A percentile compares a stretch with the other conserved stretches of the same genome.
Conservation (phyloP, 2,888 invertebrate species). For the Scaptomyza flava region DNA sequence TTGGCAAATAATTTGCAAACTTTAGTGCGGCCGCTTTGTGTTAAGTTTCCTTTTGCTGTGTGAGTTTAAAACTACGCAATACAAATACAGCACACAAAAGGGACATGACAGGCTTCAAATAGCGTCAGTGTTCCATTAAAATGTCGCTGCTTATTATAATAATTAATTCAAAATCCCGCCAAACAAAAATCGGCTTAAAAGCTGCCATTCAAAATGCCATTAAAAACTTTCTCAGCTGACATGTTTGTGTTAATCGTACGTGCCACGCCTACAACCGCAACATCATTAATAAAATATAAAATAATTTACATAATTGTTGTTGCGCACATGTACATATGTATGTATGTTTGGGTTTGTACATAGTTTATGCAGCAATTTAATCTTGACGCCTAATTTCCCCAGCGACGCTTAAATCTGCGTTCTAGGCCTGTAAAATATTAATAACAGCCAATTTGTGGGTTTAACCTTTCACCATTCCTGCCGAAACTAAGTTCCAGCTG, state of each 20-base stretch:
- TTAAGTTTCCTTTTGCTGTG: not conserved
- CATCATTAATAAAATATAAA: constrained; percentile 57
- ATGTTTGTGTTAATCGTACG: constrained; percentile 53
- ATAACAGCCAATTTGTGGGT: constrained; percentile 56
- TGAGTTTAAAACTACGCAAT: not conserved
- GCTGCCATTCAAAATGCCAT: constrained; percentile 62
- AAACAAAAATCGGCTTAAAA: constrained; percentile 73
- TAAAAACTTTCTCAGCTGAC: constrained; percentile 57
- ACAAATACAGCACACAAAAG: constrained; percentile 1
- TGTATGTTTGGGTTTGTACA: constrained; percentile 3
- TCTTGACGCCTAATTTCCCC: constrained; percentile 70
- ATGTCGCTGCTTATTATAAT: constrained; percentile 65
- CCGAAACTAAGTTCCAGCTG: not conserved
- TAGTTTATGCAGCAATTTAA: constrained; percentile 62
- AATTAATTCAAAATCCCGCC: constrained; percentile 63
- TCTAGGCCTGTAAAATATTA: constrained; percentile 69
- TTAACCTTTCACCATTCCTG: not conserved
- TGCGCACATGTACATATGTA: not conserved
- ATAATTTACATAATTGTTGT: constrained; percentile 64
- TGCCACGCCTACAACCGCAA: constrained; percentile 28
- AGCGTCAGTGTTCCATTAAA: constrained; percentile 59
- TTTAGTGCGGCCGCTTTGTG: constrained; percentile 8
- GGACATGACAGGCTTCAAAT: not conserved
- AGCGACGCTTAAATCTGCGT: constrained; percentile 60
- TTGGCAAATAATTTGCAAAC: constrained; percentile 19